phyloP scores from a whole-genome alignment of 2,113 vertebrate genomes.

The Rutilus rutilus region DNA sequence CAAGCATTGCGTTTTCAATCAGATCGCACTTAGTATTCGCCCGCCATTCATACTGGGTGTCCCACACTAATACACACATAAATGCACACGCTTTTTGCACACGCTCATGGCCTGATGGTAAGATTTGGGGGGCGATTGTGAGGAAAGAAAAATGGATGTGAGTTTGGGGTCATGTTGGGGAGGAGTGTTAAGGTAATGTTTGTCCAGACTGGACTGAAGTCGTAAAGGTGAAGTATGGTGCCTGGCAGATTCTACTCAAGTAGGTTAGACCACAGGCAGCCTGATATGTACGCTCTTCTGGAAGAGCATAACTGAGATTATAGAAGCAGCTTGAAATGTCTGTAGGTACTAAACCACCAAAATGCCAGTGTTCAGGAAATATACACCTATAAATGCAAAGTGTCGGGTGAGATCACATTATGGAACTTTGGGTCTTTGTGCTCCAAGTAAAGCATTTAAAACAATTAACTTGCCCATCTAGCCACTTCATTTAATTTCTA shows the following conservation, averaged over 20 bases:
- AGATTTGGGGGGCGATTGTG: slow-evolving; percentile 62
- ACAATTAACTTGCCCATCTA: not conserved
- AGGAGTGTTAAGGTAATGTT: slow-evolving; percentile 74
- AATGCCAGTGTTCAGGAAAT: not conserved
- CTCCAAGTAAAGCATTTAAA: not conserved
- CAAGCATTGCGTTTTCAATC: slow-evolving; percentile 76
- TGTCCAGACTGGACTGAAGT: slow-evolving; percentile 67
- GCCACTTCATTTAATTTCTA: too few relatives aligned
- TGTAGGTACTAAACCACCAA: not conserved
- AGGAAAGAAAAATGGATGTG: slow-evolving; percentile 61
- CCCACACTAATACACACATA: slow-evolving; percentile 67
- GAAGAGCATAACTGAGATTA: not conserved
- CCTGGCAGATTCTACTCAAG: not conserved
- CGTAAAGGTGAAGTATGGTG: slow-evolving; percentile 43
- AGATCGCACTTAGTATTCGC: slow-evolving; percentile 73
- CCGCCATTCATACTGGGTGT: slow-evolving; percentile 69
- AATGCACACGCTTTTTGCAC: not conserved
- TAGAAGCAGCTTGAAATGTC: not conserved
- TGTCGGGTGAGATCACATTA: not conserved
- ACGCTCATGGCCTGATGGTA: not conserved
- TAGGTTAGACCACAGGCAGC: slow-evolving; percentile 12
- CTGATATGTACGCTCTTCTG: slow-evolving; percentile 9
- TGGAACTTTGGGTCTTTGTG: slow-evolving; percentile 3
- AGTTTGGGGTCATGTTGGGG: slow-evolving; percentile 57
- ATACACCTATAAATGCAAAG: not conserved